Evolutionary conservation across 2,113 vertebrate genomes (phyloP).

Genomic region (Eudorcas thomsonii): DNA sequence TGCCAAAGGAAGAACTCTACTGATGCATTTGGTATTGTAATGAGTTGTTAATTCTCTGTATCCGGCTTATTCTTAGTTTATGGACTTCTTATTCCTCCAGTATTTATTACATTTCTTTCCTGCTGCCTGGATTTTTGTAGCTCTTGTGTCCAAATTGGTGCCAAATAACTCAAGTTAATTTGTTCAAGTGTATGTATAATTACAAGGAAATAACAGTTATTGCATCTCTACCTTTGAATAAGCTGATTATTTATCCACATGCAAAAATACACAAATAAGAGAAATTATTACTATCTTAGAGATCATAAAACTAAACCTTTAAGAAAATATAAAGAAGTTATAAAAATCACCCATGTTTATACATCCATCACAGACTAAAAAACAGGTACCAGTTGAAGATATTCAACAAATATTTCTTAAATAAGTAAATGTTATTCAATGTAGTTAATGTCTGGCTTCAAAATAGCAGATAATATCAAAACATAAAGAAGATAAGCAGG

Average conservation of each 20-base stretch:
- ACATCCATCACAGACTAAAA: not conserved
- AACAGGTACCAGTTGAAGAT: not conserved
- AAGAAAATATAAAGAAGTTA: conserved; percentile 4
- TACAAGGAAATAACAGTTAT: conserved; percentile 35
- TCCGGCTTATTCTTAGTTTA: not conserved
- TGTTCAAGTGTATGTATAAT: conserved; percentile 30
- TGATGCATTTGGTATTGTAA: not conserved
- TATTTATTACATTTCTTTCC: not conserved
- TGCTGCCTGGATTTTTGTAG: not conserved
- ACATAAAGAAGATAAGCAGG: not conserved
- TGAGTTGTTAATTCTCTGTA: not conserved
- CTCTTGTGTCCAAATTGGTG: not conserved
- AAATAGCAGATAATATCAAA: not conserved
- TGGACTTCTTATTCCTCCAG: not conserved
- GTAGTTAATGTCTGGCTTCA: not conserved
- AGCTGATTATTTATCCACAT: conserved; percentile 24
- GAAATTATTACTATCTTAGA: not conserved
- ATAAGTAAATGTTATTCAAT: not conserved
- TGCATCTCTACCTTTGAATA: not conserved
- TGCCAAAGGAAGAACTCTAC: not conserved
- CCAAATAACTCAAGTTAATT: conserved; percentile 36
- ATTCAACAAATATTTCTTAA: conserved; percentile 23
- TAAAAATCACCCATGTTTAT: not conserved
- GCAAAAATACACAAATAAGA: not conserved
- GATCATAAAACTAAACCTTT: conserved; percentile 18